These are phyloP conservation scores for Strix uralensis DNA, from an alignment of 2,113 vertebrate species.

Conservation along the genomic window DNA sequence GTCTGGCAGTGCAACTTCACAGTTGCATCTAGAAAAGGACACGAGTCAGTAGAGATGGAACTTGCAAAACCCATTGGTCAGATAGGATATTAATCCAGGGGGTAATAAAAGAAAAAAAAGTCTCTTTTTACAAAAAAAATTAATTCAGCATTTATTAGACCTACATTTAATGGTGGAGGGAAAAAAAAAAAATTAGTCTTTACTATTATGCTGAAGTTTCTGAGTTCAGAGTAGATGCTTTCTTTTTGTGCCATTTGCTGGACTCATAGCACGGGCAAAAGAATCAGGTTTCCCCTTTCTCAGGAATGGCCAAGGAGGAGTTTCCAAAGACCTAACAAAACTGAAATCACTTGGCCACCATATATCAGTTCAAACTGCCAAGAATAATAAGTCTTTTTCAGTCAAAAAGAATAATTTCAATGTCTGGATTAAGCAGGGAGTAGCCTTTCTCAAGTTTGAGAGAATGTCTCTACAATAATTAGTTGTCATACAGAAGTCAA, in stretches of 20 bases:
- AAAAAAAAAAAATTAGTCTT: background rate
- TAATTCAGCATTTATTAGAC: background rate
- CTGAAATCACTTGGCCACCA: background rate
- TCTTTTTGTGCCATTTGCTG: background rate
- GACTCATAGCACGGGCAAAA: background rate
- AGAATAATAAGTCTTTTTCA: background rate
- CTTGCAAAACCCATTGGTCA: background rate
- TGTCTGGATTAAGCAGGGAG: background rate
- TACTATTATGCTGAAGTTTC: background rate
- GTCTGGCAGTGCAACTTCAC: background rate
- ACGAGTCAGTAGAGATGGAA: accelerated
- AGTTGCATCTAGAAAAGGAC: background rate
- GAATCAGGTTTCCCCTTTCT: background rate
- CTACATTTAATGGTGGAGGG: background rate
- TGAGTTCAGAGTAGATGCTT: background rate
- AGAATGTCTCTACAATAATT: background rate
- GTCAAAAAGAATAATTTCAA: background rate
- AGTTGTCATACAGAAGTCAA: background rate
- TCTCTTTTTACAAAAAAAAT: background rate
- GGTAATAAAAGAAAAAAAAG: background rate
- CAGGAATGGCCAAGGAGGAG: background rate
- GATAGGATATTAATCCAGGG: accelerated
- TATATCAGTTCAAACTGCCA: background rate
- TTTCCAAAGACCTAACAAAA: conserved; percentile 6
- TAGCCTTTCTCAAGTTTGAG: background rate